A percentile compares a stretch with the other conserved stretches of the same genome.
phyloP scores from a whole-genome alignment of 1,140 invertebrate species.

The Drosophila fuyamai region DNA sequence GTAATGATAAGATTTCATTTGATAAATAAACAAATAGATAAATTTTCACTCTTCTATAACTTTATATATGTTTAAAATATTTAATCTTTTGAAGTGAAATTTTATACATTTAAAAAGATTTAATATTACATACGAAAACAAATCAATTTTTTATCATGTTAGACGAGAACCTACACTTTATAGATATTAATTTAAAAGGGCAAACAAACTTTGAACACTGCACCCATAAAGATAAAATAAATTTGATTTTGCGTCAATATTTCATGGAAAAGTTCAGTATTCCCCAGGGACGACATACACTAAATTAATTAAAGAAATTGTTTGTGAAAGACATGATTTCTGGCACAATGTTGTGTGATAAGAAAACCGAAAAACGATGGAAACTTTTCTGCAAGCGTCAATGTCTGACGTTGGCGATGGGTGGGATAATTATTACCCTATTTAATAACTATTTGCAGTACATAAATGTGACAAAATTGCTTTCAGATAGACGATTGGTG shows the following conservation, averaged over 20 bases:
- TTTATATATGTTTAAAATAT: too few relatives aligned
- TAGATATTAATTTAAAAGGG: slow-evolving; percentile 10
- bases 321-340: slow-evolving; percentile 42
- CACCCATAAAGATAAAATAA: slow-evolving; percentile 10
- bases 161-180: too few relatives aligned
- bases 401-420: slow-evolving; percentile 17
- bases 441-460: slow-evolving; percentile 53
- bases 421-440: slow-evolving; percentile 22
- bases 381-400: slow-evolving; percentile 66
- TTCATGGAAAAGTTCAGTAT: slow-evolving; percentile 49
- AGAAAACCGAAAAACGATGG: slow-evolving; percentile 47
- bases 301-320: slow-evolving; percentile 71
- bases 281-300: slow-evolving; percentile 15
- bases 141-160: too few relatives aligned
- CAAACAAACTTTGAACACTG: background rate
- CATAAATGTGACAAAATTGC: slow-evolving; percentile 43
- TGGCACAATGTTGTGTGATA: slow-evolving; percentile 38
- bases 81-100: too few relatives aligned
- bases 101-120: too few relatives aligned
- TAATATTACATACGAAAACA: too few relatives aligned
- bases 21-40: too few relatives aligned
- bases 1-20: too few relatives aligned
- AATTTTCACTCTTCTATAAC: too few relatives aligned
- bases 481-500: background rate
- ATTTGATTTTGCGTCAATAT: slow-evolving; percentile 22